These are phyloP conservation scores for Mesocricetus auratus DNA, from an alignment of 2,113 vertebrate genomes.

Conservation along the genomic window DNA sequence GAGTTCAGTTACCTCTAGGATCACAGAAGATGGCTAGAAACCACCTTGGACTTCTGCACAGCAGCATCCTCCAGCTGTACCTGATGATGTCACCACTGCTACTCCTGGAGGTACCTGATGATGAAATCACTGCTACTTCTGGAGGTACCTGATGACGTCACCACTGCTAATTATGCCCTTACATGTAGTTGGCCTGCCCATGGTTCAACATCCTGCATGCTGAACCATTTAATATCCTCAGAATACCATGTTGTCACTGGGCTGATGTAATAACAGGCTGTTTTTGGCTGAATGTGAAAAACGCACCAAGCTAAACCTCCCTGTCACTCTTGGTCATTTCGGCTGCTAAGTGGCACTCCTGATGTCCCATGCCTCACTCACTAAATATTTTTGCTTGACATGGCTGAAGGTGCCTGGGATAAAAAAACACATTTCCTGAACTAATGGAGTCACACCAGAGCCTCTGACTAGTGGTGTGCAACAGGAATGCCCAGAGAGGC, in stretches of 20 bases:
- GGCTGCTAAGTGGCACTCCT: not conserved
- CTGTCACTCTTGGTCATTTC: not conserved
- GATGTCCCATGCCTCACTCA: not conserved
- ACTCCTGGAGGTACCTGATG: not conserved
- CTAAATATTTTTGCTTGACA: not conserved
- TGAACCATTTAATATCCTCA: not conserved
- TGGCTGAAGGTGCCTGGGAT: not conserved
- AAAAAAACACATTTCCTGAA: constrained; percentile 17
- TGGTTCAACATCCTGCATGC: not conserved
- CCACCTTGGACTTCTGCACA: not conserved
- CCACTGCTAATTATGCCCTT: not conserved
- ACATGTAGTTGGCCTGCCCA: not conserved
- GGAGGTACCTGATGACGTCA: not conserved
- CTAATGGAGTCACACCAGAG: not conserved
- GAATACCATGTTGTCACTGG: not conserved
- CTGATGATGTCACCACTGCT: not conserved
- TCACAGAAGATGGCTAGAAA: not conserved
- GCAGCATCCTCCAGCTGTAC: not conserved
- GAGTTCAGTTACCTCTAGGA: not conserved
- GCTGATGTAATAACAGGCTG: not conserved
- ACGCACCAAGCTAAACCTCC: not conserved
- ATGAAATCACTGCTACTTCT: not conserved
- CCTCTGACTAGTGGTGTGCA: not conserved
- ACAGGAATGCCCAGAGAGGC: not conserved
- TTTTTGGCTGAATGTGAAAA: not conserved